Percentiles rank a stretch among this genome's conserved stretches.
Evolutionary conservation across 1,140 invertebrate genomes (phyloP).

Genomic region (Asobara japonica): DNA sequence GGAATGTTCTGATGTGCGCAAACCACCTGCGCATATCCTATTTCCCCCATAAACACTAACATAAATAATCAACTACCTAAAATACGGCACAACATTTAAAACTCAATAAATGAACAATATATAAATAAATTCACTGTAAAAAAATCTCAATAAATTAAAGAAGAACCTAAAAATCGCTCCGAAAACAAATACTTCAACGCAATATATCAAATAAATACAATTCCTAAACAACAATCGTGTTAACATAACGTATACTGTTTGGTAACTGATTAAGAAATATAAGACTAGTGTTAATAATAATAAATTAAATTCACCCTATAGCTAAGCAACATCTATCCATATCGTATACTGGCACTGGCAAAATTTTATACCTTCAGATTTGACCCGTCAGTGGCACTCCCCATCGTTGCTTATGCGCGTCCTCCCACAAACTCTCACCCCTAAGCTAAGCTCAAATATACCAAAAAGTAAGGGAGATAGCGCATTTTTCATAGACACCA

Average conservation of each 20-base stretch:
- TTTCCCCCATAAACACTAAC: too few species aligned
- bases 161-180: too few species aligned
- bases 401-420: too few species aligned
- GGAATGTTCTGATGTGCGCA: too few species aligned
- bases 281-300: conserved; percentile 4
- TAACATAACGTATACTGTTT: conserved; percentile 1
- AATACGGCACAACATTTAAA: neutral
- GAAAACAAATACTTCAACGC: too few species aligned
- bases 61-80: neutral
- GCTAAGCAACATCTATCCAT: neutral
- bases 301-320: neutral
- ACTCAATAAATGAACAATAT: neutral
- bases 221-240: neutral
- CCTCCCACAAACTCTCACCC: too few species aligned
- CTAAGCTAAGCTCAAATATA: too few species aligned
- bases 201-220: neutral
- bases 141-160: too few species aligned
- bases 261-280: neutral
- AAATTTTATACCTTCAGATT: neutral
- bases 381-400: too few species aligned
- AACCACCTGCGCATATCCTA: too few species aligned
- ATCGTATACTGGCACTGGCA: neutral
- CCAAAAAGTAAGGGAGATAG: too few species aligned
- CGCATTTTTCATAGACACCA: too few species aligned
- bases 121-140: neutral